These are phyloP conservation scores for Oryzias melastigma DNA, from an alignment of 2,113 vertebrate genomes.

Conservation along the genomic window DNA sequence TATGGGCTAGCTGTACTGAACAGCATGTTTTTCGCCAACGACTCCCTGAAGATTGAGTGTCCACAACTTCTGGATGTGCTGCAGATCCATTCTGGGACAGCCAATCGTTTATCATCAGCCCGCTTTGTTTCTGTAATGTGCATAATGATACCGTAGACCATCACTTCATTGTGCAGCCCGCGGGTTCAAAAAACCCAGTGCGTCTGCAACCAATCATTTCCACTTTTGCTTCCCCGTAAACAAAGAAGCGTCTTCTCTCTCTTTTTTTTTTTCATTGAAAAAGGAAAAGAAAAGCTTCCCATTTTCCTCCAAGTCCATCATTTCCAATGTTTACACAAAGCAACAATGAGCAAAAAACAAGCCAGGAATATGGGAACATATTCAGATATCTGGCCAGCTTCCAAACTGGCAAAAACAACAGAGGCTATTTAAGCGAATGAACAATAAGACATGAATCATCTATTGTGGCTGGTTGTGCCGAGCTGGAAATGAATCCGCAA, in stretches of 20 bases:
- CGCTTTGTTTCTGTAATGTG: background rate
- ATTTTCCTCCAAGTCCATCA: slow-evolving; percentile 11
- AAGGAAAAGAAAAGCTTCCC: slow-evolving; percentile 7
- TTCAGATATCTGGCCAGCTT: slow-evolving; percentile 55
- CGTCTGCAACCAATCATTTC: slow-evolving; percentile 33
- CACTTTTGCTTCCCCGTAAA: slow-evolving; percentile 18
- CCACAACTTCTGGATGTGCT: background rate
- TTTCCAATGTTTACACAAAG: slow-evolving; percentile 23
- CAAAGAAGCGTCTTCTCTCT: slow-evolving; percentile 42
- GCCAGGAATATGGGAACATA: slow-evolving; percentile 30
- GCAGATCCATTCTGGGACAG: background rate
- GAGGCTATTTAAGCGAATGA: slow-evolving; percentile 49
- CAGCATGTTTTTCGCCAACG: no score
- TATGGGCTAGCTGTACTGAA: no score
- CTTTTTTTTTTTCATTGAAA: slow-evolving; percentile 16
- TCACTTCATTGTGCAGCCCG: slow-evolving; percentile 18
- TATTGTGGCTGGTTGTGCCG: slow-evolving; percentile 47
- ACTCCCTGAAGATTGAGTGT: background rate
- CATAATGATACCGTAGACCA: slow-evolving; percentile 4
- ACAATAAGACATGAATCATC: slow-evolving; percentile 75
- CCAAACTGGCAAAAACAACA: slow-evolving; percentile 51
- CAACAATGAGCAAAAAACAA: slow-evolving; percentile 44
- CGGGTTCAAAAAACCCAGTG: slow-evolving; percentile 15
- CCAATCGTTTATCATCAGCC: background rate
- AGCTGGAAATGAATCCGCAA: slow-evolving; percentile 29